Evolutionary conservation across 2,113 vertebrate species (phyloP), one percentile per base, ranked within the genome.

Genomic region (Silurus meridionalis): DNA sequence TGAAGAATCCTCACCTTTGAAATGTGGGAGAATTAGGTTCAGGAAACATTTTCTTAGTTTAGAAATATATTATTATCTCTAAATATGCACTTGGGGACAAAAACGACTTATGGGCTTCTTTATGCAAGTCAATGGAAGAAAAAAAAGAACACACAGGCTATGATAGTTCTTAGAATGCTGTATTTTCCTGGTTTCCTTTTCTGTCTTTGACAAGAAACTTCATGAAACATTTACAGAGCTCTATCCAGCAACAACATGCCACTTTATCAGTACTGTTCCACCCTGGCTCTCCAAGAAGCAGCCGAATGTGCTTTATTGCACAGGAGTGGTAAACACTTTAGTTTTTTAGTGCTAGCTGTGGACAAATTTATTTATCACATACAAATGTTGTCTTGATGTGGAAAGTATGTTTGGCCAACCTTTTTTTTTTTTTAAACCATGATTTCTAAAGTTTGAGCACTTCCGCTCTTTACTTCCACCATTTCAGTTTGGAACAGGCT

Each of bases 371-470:
- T 75, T 55, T 81, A 75, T 28, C 61, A 57, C 57, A 37, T 37
- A 37, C 11, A 53, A 69, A 72, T 28, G 46, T 74, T 50, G 48
- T 61, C 64, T 87, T 66, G 66, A 77, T 85, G 87, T 86, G 60
- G 50, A 37, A 8, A 6, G 0, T 61, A 55, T 85, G 85, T 23
- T 15, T 58, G 67, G 52, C 48, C 52, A 52, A 48, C 17, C 1
- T 28, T 80, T 9, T 55, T 14, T 60, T 19, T 80, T 61, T 23
- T 37, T 21, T 21, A 60, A 74, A 23, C 8, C n/a, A 9, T 75
- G 50, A 75, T n/a, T 72, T 37, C 6, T 28, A 55, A 57, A 61
- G 25, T 58, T 21, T 80, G 28, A 25, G 25, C 15, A 80, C 9
- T n/a, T 52, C 9, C 19, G 8, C 0, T 21, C 1, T 53, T 53